phyloP scores from a whole-genome alignment of 2,797 vertebrate species.

The Crocodylus rhombifer region DNA sequence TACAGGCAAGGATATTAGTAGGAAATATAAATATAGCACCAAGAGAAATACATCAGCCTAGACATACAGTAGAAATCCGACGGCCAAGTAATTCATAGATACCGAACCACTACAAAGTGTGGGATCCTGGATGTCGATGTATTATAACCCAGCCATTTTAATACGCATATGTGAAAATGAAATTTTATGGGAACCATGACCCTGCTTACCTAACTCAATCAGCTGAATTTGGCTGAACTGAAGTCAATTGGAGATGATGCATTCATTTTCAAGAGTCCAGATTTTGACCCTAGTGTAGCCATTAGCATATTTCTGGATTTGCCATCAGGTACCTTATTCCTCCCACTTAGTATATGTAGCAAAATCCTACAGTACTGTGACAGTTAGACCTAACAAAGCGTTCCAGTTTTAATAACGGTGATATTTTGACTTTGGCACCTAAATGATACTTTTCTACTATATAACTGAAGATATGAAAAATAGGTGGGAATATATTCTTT shows the following conservation, averaged over 20 bases:
- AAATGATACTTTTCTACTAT: neutral
- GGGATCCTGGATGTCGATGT: neutral
- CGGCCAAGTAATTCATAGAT: neutral
- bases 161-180: neutral
- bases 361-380: neutral
- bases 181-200: neutral
- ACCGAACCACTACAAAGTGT: neutral
- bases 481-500: conserved; percentile 53
- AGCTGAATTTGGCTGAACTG: neutral
- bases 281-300: no score
- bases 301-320: neutral
- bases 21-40: conserved; percentile 20
- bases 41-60: neutral
- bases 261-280: no score
- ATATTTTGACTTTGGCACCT: neutral
- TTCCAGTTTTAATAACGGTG: neutral
- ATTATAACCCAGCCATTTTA: neutral
- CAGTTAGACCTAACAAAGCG: neutral
- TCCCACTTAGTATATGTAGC: neutral
- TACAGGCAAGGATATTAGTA: neutral
- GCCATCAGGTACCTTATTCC: neutral
- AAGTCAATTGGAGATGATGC: neutral
- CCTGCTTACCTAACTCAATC: neutral
- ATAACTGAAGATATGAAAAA: conserved; percentile 47
- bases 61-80: neutral